A percentile compares a stretch with the other conserved stretches of the same genome.
Conservation (phyloP, 2,888 invertebrate species). For the Cheilosia vernalis region DNA sequence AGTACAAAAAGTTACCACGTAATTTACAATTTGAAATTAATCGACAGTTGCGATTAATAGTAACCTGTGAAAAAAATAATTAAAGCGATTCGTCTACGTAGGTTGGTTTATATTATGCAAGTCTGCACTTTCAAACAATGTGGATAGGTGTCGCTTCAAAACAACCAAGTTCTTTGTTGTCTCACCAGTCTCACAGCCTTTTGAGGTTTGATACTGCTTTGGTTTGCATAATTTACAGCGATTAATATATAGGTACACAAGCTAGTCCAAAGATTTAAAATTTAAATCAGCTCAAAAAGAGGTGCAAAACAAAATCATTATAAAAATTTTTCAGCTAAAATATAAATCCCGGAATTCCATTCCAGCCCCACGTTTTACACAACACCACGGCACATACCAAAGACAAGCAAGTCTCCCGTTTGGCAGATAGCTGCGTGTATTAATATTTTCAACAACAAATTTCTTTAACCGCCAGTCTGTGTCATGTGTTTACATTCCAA, state of each 20-base stretch:
- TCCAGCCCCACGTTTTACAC: neutral
- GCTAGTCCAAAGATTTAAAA: neutral
- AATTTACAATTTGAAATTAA: too few species aligned
- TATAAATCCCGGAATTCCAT: neutral
- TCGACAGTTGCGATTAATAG: too few species aligned
- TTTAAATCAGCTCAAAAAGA: neutral
- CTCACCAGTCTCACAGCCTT: neutral
- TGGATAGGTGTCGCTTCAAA: too few species aligned
- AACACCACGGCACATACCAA: too few species aligned
- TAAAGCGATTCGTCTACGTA: too few species aligned
- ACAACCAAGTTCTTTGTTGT: neutral
- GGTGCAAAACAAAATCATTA: neutral
- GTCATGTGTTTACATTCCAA: constrained; percentile 56
- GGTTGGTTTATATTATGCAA: too few species aligned
- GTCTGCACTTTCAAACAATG: too few species aligned
- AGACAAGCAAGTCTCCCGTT: neutral
- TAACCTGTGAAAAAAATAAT: too few species aligned
- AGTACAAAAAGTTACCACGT: too few species aligned
- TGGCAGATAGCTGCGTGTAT: neutral
- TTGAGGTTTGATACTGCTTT: neutral
- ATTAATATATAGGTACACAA: neutral
- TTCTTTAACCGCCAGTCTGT: constrained; percentile 17
- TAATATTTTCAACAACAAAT: constrained; percentile 38
- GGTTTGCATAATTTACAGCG: too few species aligned
- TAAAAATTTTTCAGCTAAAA: neutral